A percentile compares a stretch with the other conserved stretches of the same genome.
Evolutionary conservation across 2,797 vertebrate species (phyloP).

Genomic region (Catharus ustulatus): DNA sequence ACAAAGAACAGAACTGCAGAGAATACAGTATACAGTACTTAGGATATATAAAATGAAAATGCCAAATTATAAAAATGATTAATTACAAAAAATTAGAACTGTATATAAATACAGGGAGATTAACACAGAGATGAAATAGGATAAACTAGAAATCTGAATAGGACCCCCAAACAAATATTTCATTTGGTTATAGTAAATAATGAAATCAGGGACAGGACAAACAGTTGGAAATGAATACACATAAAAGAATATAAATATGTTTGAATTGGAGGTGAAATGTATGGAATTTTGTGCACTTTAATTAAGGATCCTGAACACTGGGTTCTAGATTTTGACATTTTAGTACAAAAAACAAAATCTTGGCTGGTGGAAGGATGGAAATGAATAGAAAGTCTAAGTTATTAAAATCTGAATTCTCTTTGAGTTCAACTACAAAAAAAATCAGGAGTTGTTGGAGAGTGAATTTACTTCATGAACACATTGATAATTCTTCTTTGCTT

Average conservation of each 20-base stretch:
- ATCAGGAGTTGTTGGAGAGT: background rate
- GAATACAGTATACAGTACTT: background rate
- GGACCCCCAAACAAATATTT: rapidly evolving
- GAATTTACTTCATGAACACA: background rate
- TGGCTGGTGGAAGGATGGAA: background rate
- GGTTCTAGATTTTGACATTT: background rate
- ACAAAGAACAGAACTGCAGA: background rate
- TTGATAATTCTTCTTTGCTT: background rate
- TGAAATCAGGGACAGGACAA: background rate
- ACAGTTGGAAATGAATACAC: background rate
- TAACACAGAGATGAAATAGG: background rate
- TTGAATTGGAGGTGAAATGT: background rate
- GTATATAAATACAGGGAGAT: background rate
- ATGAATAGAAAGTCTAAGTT: background rate
- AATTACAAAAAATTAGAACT: background rate
- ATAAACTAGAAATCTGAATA: background rate
- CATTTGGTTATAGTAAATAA: background rate
- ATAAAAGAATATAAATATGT: background rate
- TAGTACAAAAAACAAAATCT: background rate
- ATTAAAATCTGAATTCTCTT: background rate
- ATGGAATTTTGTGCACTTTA: background rate
- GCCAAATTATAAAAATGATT: background rate
- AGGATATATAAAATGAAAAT: background rate
- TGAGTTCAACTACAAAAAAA: background rate
- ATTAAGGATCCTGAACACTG: background rate